These are phyloP conservation scores for Spinus olivaceus DNA, from an alignment of 2,797 vertebrate species.

Conservation along the genomic window DNA sequence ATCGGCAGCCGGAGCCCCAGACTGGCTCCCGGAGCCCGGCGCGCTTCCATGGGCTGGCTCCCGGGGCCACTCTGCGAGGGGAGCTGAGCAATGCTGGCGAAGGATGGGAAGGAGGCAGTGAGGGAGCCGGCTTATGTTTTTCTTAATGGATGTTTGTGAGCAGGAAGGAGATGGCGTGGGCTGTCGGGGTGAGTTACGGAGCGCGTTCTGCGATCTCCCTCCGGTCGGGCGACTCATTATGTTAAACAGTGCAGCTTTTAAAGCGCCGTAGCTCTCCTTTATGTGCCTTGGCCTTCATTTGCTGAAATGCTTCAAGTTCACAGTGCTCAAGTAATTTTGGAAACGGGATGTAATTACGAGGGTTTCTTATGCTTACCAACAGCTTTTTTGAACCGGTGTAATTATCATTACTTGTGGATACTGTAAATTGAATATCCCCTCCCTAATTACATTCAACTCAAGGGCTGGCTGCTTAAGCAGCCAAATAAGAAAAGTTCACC, in stretches of 20 bases:
- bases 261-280: constrained; percentile 73
- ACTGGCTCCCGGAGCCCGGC: background rate
- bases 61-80: rapidly evolving
- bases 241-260: constrained; percentile 71
- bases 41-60: background rate
- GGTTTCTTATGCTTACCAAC: constrained; percentile 83
- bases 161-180: constrained; percentile 59
- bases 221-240: constrained; percentile 64
- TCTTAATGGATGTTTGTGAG: constrained; percentile 68
- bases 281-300: constrained; percentile 83
- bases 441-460: constrained; percentile 82
- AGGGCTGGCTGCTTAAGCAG: constrained; percentile 77
- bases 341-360: constrained; percentile 81
- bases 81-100: background rate
- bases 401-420: constrained; percentile 85
- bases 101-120: constrained; percentile 17
- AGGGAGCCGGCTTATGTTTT: constrained; percentile 25
- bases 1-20: background rate
- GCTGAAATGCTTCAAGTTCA: constrained; percentile 81
- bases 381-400: constrained; percentile 81
- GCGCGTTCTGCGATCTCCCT: constrained; percentile 48
- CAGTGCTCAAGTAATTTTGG: constrained; percentile 73
- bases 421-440: constrained; percentile 85
- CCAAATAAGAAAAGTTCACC: constrained; percentile 79
- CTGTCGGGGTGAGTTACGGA: constrained; percentile 74